These are phyloP conservation scores for Rhyacophila evoluta DNA, from an alignment of 2,888 invertebrate species.

Conservation along the genomic window DNA sequence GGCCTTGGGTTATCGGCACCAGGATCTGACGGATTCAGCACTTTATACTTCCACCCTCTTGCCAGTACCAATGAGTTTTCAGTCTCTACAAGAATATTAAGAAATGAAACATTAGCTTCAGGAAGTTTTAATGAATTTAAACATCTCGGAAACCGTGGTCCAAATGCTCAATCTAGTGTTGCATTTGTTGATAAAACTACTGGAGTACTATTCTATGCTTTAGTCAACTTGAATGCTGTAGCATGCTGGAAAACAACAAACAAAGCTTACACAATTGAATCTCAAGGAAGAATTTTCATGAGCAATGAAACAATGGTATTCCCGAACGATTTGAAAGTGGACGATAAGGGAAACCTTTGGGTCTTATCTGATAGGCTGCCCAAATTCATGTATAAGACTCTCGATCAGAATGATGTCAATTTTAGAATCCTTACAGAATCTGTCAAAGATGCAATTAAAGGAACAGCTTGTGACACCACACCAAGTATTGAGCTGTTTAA, in stretches of 20 bases:
- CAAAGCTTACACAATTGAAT: slow-evolving; percentile 75
- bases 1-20: slow-evolving; percentile 78
- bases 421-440: slow-evolving; percentile 79
- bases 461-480: slow-evolving; percentile 78
- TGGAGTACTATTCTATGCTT: slow-evolving; percentile 80
- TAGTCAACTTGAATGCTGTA: slow-evolving; percentile 81
- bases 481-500: slow-evolving; percentile 70
- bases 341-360: slow-evolving; percentile 78
- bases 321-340: slow-evolving; percentile 83
- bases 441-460: slow-evolving; percentile 77
- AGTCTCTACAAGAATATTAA: slow-evolving; percentile 77
- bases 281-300: slow-evolving; percentile 80
- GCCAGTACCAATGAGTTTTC: slow-evolving; percentile 82
- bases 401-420: slow-evolving; percentile 75
- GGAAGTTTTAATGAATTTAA: slow-evolving; percentile 76
- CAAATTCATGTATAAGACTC: slow-evolving; percentile 75
- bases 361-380: slow-evolving; percentile 80
- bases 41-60: slow-evolving; percentile 84
- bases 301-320: slow-evolving; percentile 80
- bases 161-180: slow-evolving; percentile 79
- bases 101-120: slow-evolving; percentile 71
- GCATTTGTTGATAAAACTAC: slow-evolving; percentile 79
- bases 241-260: slow-evolving; percentile 83
- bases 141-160: slow-evolving; percentile 76
- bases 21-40: slow-evolving; percentile 75